Evolutionary conservation across 2,797 vertebrate species (phyloP).

Genomic region (Microctenopoma steveboyesi): DNA sequence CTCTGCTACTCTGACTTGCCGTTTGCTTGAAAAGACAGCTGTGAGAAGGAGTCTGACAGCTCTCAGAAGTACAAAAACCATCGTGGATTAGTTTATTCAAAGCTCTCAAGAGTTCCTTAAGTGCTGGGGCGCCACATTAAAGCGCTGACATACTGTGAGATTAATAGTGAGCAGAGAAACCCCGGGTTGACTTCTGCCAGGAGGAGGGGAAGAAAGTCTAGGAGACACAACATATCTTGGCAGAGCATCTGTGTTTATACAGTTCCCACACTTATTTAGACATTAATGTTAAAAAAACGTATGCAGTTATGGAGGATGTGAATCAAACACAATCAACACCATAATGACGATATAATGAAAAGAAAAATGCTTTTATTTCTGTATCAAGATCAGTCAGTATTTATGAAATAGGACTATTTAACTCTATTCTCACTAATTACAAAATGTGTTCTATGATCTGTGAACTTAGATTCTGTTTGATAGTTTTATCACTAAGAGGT

Average conservation of each 20-base stretch:
- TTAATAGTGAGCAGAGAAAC: conserved; percentile 43
- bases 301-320: neutral
- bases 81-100: conserved; percentile 26
- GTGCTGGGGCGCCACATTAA: conserved; percentile 19
- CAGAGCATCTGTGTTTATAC: neutral
- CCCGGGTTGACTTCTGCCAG: conserved; percentile 21
- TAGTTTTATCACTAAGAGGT: conserved; percentile 30
- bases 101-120: conserved; percentile 20
- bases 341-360: neutral
- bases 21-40: conserved; percentile 20
- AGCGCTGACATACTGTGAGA: conserved; percentile 39
- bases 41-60: conserved; percentile 32
- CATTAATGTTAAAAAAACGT: conserved; percentile 3
- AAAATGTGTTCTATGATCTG: conserved; percentile 5
- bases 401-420: neutral
- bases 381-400: conserved; percentile 33
- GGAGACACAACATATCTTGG: conserved; percentile 26
- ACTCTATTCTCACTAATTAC: neutral
- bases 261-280: conserved; percentile 40
- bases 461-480: conserved; percentile 16
- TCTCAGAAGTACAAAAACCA: conserved; percentile 7
- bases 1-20: conserved; percentile 20
- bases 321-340: neutral
- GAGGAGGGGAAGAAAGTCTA: conserved; percentile 7
- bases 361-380: conserved; percentile 64